Conservation (phyloP, 2,888 invertebrate genomes). For the Plutella xylostella region DNA sequence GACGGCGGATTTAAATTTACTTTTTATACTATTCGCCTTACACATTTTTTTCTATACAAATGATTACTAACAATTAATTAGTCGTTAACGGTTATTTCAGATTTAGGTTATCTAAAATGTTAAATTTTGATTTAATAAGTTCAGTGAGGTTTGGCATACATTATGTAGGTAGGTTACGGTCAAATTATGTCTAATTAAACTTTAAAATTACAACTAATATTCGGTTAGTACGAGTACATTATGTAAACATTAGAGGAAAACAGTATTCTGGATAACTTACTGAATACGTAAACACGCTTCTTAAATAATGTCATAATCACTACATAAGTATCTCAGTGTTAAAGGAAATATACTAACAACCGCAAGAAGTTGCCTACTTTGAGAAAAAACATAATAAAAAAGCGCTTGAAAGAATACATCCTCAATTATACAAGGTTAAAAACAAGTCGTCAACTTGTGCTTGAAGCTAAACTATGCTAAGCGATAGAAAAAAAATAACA, state of each 20-base stretch:
- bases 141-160: too few relatives aligned
- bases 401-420: not conserved
- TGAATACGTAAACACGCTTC: constrained; percentile 21
- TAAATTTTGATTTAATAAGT: not conserved
- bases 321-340: not conserved
- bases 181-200: too few relatives aligned
- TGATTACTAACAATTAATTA: not conserved
- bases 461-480: constrained; percentile 71
- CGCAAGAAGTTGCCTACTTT: not conserved
- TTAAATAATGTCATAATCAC: not conserved
- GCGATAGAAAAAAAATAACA: constrained; percentile 61
- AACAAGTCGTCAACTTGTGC: constrained; percentile 35
- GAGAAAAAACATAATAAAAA: not conserved
- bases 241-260: constrained; percentile 19
- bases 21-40: constrained; percentile 5
- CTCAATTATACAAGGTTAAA: constrained; percentile 1
- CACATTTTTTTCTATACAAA: not conserved
- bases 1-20: constrained; percentile 6
- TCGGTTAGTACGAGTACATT: too few relatives aligned
- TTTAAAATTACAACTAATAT: too few relatives aligned
- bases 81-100: not conserved
- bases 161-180: too few relatives aligned
- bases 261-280: constrained; percentile 70
- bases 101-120: constrained; percentile 3
- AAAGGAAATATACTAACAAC: not conserved